Percentiles rank a stretch among this genome's conserved stretches.
These are phyloP conservation scores for Allolobophora icterica DNA, from an alignment of 2,888 invertebrate genomes.

Conservation along the genomic window DNA sequence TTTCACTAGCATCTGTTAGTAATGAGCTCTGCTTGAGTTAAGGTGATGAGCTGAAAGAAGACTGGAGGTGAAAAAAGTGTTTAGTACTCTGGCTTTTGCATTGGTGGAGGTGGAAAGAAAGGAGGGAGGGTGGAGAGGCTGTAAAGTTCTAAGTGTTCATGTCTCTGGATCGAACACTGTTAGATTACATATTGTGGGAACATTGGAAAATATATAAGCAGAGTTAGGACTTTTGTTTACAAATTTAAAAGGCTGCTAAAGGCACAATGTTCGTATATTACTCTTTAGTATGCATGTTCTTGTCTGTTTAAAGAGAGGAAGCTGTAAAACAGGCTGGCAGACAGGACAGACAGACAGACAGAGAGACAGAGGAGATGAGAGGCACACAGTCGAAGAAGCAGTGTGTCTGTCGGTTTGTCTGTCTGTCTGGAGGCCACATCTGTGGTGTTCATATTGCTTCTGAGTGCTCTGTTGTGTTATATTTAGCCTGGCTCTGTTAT, in stretches of 20 bases:
- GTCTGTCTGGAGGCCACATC: slow-evolving; percentile 11
- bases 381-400: not conserved
- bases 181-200: not conserved
- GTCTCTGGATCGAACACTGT: not conserved
- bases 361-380: not conserved
- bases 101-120: not conserved
- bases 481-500: slow-evolving; percentile 6
- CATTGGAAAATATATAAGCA: not conserved
- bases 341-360: not conserved
- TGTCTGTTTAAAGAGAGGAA: not conserved
- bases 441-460: not conserved
- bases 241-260: not conserved
- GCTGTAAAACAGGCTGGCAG: not conserved
- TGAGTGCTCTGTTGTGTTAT: not conserved
- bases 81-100: not conserved
- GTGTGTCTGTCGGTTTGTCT: too few species aligned
- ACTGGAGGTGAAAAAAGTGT: not conserved
- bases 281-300: not conserved
- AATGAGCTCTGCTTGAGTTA: not conserved
- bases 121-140: not conserved
- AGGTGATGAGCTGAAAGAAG: slow-evolving; percentile 17
- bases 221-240: not conserved
- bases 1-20: not conserved
- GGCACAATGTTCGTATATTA: not conserved
- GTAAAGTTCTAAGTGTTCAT: not conserved